Evolutionary conservation across 1,140 invertebrate genomes (phyloP).

Genomic region (Drosophila carrolli): DNA sequence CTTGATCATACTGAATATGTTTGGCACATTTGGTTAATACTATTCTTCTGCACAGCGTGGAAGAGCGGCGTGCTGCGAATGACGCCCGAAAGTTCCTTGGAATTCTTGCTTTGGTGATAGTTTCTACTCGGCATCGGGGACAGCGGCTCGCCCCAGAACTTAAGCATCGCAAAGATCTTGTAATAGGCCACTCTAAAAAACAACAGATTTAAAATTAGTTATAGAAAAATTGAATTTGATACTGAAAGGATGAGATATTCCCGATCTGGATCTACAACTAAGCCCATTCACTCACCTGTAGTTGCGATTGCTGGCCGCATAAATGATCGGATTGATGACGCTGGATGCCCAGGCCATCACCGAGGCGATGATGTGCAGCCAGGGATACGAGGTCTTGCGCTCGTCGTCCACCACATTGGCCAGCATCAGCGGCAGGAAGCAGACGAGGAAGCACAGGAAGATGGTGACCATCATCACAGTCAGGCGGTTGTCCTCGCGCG

Average conservation of each 20-base stretch:
- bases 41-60: constrained; percentile 76
- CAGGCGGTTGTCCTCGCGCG: constrained; percentile 90
- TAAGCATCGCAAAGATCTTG: constrained; percentile 75
- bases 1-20: constrained; percentile 80
- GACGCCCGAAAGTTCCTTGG: constrained; percentile 78
- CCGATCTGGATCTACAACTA: background rate
- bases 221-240: too few species aligned
- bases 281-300: constrained; percentile 85
- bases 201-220: background rate
- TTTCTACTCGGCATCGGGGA: constrained; percentile 83
- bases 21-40: constrained; percentile 84
- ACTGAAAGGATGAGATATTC: too few species aligned
- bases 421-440: constrained; percentile 94
- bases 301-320: constrained; percentile 93
- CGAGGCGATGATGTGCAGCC: constrained; percentile 91
- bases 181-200: constrained; percentile 73
- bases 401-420: constrained; percentile 93
- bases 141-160: constrained; percentile 82
- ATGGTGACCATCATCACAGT: constrained; percentile 94
- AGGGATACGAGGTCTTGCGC: constrained; percentile 87
- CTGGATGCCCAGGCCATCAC: constrained; percentile 94
- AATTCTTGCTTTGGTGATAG: constrained; percentile 83
- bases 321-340: constrained; percentile 94
- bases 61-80: constrained; percentile 81
- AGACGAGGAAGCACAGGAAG: constrained; percentile 93